A percentile compares a stretch with the other conserved stretches of the same genome.
These are phyloP conservation scores for Dunckerocampus dactyliophorus DNA, from an alignment of 2,113 vertebrate species.

Conservation along the genomic window DNA sequence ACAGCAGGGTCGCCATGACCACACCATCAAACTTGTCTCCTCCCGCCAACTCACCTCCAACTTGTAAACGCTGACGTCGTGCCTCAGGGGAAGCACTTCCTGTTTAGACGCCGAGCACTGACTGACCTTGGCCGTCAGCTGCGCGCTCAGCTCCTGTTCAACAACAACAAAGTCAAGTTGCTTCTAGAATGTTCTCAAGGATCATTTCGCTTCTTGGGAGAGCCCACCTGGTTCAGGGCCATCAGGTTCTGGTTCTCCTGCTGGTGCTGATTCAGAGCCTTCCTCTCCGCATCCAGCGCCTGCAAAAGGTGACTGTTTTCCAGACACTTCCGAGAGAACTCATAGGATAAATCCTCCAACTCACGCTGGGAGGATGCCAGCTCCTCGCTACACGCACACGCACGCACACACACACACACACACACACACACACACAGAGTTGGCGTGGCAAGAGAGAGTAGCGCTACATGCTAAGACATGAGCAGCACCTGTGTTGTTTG, in stretches of 20 bases:
- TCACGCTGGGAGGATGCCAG: slow-evolving; percentile 65
- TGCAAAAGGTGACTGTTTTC: slow-evolving; percentile 66
- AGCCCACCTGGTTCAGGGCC: slow-evolving; percentile 63
- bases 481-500: slow-evolving; percentile 57
- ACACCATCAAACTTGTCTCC: no score
- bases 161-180: not conserved
- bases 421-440: not conserved
- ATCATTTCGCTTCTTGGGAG: not conserved
- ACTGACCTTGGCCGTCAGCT: slow-evolving; percentile 63
- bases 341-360: slow-evolving; percentile 67
- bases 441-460: no score
- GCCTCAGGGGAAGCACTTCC: slow-evolving; percentile 26
- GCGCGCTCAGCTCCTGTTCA: slow-evolving; percentile 63
- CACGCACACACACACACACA: slow-evolving; percentile 6
- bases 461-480: not conserved
- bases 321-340: slow-evolving; percentile 70
- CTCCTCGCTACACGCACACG: slow-evolving; percentile 61
- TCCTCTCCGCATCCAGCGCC: slow-evolving; percentile 68
- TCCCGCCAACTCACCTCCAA: slow-evolving; percentile 58
- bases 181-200: not conserved
- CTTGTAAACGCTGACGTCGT: slow-evolving; percentile 51
- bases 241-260: slow-evolving; percentile 69
- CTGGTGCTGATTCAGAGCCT: slow-evolving; percentile 65
- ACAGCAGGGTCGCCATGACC: not conserved
- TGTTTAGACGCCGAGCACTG: slow-evolving; percentile 55